Conservation (phyloP, 1,140 invertebrate species). For the Pseudomyrmex flavicornis region DNA sequence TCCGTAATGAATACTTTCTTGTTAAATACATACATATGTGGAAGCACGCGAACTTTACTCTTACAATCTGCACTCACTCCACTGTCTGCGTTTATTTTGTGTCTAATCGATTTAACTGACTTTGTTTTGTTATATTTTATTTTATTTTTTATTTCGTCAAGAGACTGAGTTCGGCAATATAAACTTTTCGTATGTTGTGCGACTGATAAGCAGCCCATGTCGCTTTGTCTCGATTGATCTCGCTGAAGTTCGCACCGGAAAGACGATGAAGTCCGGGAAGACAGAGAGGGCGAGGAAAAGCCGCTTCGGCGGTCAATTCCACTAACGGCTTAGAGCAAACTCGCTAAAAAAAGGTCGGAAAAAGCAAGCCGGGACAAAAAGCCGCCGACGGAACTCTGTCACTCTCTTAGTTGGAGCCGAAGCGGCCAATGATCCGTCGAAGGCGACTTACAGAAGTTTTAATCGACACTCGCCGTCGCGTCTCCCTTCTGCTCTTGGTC, state of each 20-base stretch:
- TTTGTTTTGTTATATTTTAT: not conserved
- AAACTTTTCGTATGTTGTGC: slow-evolving; percentile 21
- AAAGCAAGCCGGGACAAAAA: slow-evolving; percentile 70
- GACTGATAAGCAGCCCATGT: slow-evolving; percentile 26
- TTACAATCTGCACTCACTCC: not conserved
- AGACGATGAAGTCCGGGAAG: not conserved
- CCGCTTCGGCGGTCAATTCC: slow-evolving; percentile 55
- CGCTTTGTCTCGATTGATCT: slow-evolving; percentile 41
- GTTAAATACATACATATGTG: not conserved
- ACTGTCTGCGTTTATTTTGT: not conserved
- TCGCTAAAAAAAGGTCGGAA: slow-evolving; percentile 66
- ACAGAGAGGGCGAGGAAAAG: slow-evolving; percentile 25
- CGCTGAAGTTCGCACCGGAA: slow-evolving; percentile 27
- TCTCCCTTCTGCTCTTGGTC: slow-evolving; percentile 32
- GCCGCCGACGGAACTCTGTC: slow-evolving; percentile 74
- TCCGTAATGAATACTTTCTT: not conserved
- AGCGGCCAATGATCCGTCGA: slow-evolving; percentile 75
- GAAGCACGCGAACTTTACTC: too few relatives aligned
- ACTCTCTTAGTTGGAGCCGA: slow-evolving; percentile 72
- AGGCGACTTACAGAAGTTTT: slow-evolving; percentile 80
- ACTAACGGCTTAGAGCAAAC: slow-evolving; percentile 62
- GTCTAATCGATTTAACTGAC: not conserved
- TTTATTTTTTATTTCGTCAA: not conserved
- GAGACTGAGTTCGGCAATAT: not conserved
- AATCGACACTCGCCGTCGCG: slow-evolving; percentile 75